Evolutionary conservation across 2,888 invertebrate genomes (phyloP).

Genomic region (Embidobia sp.): DNA sequence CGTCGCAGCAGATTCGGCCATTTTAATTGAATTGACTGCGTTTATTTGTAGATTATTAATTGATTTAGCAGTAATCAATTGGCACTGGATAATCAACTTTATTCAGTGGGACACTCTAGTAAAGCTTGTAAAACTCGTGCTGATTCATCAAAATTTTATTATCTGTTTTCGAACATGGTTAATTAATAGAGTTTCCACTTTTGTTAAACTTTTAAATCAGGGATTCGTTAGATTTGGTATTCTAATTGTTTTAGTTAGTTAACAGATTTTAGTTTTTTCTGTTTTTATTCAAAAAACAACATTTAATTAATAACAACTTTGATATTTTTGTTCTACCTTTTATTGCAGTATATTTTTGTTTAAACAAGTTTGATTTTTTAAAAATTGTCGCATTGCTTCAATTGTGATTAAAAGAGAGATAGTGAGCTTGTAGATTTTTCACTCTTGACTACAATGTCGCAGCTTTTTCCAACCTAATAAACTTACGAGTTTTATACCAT

Average conservation of each 20-base stretch:
- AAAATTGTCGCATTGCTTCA: too few relatives aligned
- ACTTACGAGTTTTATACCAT: conserved; percentile 31
- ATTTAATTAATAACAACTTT: too few relatives aligned
- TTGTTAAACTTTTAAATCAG: too few relatives aligned
- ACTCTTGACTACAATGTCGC: conserved; percentile 16
- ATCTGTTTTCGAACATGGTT: not conserved
- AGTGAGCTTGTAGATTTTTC: not conserved
- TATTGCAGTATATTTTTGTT: too few relatives aligned
- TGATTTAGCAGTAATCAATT: not conserved
- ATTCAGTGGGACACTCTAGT: not conserved
- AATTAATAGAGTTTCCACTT: too few relatives aligned
- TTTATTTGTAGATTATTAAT: not conserved
- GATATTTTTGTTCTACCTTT: too few relatives aligned
- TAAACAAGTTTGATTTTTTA: too few relatives aligned
- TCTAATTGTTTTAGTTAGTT: too few relatives aligned
- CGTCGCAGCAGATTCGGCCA: not conserved
- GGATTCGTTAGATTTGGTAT: too few relatives aligned
- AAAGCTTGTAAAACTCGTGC: not conserved
- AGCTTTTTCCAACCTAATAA: conserved; percentile 50
- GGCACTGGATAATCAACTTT: not conserved
- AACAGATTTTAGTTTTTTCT: too few relatives aligned
- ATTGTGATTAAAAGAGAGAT: not conserved
- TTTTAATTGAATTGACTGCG: not conserved
- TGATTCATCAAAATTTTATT: conserved; percentile 3
- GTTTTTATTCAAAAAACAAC: too few relatives aligned